Base-by-base conservation (phyloP, 2,797 vertebrate species). In the Cheirogaleus major region DNA sequence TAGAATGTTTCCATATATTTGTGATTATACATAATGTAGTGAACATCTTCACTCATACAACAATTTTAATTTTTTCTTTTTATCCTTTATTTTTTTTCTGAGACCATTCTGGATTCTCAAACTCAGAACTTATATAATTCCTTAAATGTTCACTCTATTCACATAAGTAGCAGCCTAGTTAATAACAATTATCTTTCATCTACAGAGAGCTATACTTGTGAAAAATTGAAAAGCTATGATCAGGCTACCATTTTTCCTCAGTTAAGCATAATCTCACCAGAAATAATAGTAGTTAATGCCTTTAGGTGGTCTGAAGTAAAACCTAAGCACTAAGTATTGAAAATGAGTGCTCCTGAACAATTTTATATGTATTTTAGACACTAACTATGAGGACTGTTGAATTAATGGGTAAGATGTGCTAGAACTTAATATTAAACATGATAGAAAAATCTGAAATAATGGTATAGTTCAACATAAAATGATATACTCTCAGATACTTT, bases 141-240 rank as follows among this genome's bases (percentile, higher is more conserved):
- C 41, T 43, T 67, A 88, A 82, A 67, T 91, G 10, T 91, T 75
- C 63, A 72, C 3, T 48, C 38, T 91, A 20, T 95, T 80, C 82
- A 86, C 69, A 52, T 67, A 94, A 84, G 1, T 73, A 59, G 5
- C 57, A 70, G 14, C 52, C 70, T 93, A 86, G 78, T 85, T 98
- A 95, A 83, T 69, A 88, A 38, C 80, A 95, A 76, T 95, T 93
- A 89, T 87, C 70, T 89, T 91, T 96, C 25, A 89, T 91, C 57
- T 80, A 70, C 10, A 83, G 41, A 85, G 30, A 35, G 4, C n/a
- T 91, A 7, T 79, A 72, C 73, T 96, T 93, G 41, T 61, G 41
- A 43, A 96, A 96, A 93, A 97, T 52, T 85, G 27, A 79, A 92
- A 76, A 80, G 35, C 70, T 92, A 30, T 76, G 89, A 95, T 93